Evolutionary conservation across 2,888 invertebrate genomes (phyloP), one percentile per base, ranked within the genome.

Genomic region (Acanthosepion pharaonis): DNA sequence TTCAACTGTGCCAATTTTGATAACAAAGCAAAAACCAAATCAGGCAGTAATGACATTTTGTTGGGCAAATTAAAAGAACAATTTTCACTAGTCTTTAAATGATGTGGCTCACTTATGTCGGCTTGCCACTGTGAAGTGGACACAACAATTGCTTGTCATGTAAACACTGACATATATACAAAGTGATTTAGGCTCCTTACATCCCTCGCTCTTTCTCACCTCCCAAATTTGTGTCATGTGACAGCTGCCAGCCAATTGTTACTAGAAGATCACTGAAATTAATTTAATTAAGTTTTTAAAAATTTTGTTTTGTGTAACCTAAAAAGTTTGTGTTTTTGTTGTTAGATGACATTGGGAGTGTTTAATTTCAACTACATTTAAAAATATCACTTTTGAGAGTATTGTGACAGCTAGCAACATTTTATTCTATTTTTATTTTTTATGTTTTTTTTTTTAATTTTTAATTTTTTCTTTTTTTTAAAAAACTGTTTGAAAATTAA

Each of bases 11-110:
- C n/a, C n/a, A 78, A 78, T 28, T n/a, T 78, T n/a, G 23, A 23
- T 8, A 23, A 78, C 8, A 78, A 8, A 28, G 9, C 28, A 78
- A 78, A n/a, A 78, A 42, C 42, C 42, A 78, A 78, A 28, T 78
- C n/a, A n/a, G 78, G 78, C 78, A 78, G n/a, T 78, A 78, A 78
- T 78, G 78, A 78, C 78, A 78, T 78, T 78, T 78, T 78, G 78
- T n/a, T 28, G 28, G 78, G n/a, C 78, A 78, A 28, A 78, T 78
- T 78, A 78, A 78, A 78, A 78, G 78, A 28, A 78, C 78, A 78
- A 28, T 78, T 78, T 78, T 78, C 8, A 15, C 9, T n/a, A 78
- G 78, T 78, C n/a, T n/a, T 78, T 28, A 78, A 78, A 78, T 78
- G n/a, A 78, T 28, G 28, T 28, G 6, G 78, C n/a, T 78, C 28